Conservation (phyloP, 2,113 vertebrate genomes). For the Muntiacus muntjak region DNA sequence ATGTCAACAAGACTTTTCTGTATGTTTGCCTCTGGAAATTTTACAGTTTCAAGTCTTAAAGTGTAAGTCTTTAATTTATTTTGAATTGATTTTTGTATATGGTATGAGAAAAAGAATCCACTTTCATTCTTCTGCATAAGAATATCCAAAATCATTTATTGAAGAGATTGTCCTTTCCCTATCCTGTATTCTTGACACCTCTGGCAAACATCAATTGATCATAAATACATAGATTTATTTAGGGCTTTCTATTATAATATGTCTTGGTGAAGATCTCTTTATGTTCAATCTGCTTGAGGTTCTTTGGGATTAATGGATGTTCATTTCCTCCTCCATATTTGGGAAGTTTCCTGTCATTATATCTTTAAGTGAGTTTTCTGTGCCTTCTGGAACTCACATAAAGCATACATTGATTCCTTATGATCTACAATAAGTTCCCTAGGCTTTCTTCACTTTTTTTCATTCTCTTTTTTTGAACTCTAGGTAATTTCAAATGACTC, state of each 20-base stretch:
- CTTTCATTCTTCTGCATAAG: neutral
- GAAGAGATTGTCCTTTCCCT: neutral
- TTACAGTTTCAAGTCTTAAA: neutral
- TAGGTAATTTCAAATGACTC: neutral
- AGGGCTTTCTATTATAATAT: neutral
- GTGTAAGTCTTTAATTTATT: neutral
- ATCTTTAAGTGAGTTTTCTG: neutral
- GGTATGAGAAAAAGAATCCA: neutral
- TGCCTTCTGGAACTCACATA: neutral
- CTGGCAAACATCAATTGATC: neutral
- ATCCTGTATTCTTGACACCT: neutral
- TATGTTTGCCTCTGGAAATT: neutral
- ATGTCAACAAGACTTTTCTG: neutral
- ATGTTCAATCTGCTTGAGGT: neutral
- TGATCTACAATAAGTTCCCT: neutral
- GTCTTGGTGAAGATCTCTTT: neutral
- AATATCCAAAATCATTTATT: neutral
- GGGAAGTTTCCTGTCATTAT: neutral
- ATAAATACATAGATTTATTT: neutral
- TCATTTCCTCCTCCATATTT: neutral
- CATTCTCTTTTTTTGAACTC: neutral
- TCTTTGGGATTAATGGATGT: neutral
- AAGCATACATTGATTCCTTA: neutral
- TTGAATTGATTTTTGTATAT: neutral
- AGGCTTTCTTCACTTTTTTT: neutral